phyloP scores from a whole-genome alignment of 2,113 vertebrate species.

The Panthera leo region DNA sequence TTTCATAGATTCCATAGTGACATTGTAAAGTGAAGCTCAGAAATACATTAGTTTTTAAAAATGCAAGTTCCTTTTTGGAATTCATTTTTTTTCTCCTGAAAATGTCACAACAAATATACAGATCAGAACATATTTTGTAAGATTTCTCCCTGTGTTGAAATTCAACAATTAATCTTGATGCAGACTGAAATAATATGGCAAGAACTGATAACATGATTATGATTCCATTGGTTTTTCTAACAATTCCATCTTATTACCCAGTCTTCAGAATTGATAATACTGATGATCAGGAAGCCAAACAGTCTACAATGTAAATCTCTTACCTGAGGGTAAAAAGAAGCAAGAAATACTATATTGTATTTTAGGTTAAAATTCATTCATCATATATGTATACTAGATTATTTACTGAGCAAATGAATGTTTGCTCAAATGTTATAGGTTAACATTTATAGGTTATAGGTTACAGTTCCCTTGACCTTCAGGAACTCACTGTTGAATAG shows the following conservation, averaged over 20 bases:
- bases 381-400: not conserved
- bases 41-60: not conserved
- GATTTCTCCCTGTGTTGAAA: not conserved
- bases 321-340: not conserved
- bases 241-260: not conserved
- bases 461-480: not conserved
- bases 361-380: not conserved
- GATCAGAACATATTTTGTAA: not conserved
- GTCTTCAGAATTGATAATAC: not conserved
- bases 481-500: not conserved
- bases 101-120: not conserved
- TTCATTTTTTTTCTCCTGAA: not conserved
- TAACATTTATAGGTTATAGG: not conserved
- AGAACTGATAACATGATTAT: not conserved
- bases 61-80: not conserved
- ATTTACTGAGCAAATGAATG: not conserved
- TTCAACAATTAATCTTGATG: not conserved
- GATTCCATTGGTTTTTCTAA: not conserved
- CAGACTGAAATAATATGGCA: not conserved
- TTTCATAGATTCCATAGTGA: not conserved
- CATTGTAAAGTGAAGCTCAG: not conserved
- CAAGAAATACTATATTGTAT: not conserved
- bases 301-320: not conserved
- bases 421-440: too few relatives aligned
- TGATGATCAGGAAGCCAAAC: not conserved